Evolutionary conservation across 2,113 vertebrate genomes (phyloP).

Genomic region (Daubentonia madagascariensis): DNA sequence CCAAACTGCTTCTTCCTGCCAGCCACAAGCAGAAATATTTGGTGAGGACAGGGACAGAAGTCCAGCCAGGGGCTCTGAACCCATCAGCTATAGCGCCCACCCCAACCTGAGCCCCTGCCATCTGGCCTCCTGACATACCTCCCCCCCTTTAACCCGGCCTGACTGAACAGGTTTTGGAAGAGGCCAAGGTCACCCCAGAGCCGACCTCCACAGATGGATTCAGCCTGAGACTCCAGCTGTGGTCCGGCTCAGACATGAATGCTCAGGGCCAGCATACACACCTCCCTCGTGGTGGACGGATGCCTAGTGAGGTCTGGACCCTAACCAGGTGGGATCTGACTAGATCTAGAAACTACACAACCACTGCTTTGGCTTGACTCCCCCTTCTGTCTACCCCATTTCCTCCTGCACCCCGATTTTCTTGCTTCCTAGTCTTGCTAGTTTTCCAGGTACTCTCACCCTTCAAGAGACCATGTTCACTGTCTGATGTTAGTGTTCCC

Average conservation of each 20-base stretch:
- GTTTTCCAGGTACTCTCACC: neutral
- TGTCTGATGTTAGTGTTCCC: neutral
- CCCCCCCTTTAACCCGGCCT: neutral
- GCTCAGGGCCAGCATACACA: neutral
- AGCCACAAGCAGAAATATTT: neutral
- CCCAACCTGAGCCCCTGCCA: slow-evolving; percentile 32
- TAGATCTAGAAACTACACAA: neutral
- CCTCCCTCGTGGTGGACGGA: neutral
- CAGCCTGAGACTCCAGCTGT: slow-evolving; percentile 5
- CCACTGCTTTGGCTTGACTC: neutral
- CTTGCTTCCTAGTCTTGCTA: neutral
- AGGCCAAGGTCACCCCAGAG: slow-evolving; percentile 71
- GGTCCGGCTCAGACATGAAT: neutral
- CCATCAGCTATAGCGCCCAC: neutral
- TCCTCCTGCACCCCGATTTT: neutral
- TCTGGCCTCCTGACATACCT: slow-evolving; percentile 57
- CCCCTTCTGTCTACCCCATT: neutral
- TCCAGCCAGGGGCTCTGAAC: slow-evolving; percentile 51
- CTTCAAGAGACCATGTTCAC: neutral
- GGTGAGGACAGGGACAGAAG: slow-evolving; percentile 5
- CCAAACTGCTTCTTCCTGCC: neutral
- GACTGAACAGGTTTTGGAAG: slow-evolving; percentile 48
- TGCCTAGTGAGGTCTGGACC: neutral
- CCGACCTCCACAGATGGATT: slow-evolving; percentile 72
- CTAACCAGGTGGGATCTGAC: neutral